Evolutionary conservation across 2,888 invertebrate genomes (phyloP).

Genomic region (Schizotus pectinicornis): DNA sequence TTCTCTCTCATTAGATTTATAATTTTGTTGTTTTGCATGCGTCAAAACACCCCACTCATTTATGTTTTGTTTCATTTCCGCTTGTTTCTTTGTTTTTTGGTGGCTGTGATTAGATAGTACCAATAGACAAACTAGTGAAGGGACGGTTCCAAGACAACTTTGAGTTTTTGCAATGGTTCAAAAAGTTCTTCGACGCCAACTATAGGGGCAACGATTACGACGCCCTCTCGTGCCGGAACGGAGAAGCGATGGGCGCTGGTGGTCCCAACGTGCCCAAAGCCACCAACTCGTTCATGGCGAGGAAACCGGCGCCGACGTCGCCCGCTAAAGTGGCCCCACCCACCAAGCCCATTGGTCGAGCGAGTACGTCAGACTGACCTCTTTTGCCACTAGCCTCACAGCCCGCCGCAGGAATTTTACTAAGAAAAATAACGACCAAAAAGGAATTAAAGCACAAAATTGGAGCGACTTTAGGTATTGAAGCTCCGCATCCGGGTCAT

Average conservation of each 20-base stretch:
- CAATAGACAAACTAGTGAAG: constrained; percentile 94
- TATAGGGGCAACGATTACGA: constrained; percentile 95
- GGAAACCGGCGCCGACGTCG: constrained; percentile 50
- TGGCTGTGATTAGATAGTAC: constrained; percentile 77
- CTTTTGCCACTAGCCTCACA: background rate
- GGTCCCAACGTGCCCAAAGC: constrained; percentile 66
- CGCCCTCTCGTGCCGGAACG: constrained; percentile 84
- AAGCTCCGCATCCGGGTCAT: no score
- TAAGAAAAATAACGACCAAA: constrained; percentile 1
- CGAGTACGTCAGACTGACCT: constrained; percentile 47
- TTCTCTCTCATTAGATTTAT: constrained; percentile 13
- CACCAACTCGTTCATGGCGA: constrained; percentile 55
- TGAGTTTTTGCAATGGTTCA: constrained; percentile 99
- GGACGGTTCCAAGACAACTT: constrained; percentile 99
- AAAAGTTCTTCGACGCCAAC: constrained; percentile 99
- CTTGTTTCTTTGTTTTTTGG: constrained; percentile 41
- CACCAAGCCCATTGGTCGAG: constrained; percentile 52
- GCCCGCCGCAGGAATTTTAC: background rate
- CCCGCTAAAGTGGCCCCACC: constrained; percentile 53
- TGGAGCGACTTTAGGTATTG: no score
- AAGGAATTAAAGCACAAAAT: background rate
- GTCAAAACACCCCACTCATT: background rate
- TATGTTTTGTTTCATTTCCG: constrained; percentile 38
- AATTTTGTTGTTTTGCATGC: constrained; percentile 15
- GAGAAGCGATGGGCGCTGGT: constrained; percentile 84